Base-by-base conservation (phyloP, 53 echinoderm and acorn worm species). In the Hippasteria phrygiana region DNA sequence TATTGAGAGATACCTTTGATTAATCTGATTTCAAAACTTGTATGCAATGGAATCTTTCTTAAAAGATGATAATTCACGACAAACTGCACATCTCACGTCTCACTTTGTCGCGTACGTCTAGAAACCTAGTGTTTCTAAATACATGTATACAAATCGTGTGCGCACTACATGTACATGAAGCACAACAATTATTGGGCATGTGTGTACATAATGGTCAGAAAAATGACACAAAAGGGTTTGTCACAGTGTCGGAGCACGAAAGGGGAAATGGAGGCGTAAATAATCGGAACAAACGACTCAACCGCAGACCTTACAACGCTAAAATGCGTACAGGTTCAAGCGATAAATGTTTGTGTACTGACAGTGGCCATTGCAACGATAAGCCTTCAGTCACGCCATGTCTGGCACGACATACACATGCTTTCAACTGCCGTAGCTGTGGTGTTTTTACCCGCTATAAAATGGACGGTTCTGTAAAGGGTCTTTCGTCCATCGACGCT, bases 391-490 rank as follows among this genome's bases (percentile, higher is more conserved):
- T 74, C 88, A 88, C 74, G 63, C 88, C 88, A 77, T 46, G 71
- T 64, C 71, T 32, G 26, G 59, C 54, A 69, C 72, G 28, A 79
- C 17, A 54, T 69, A 55, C 31, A 29, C 89, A 80, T 53, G 42
- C 43, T 17, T 75, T 80, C 22, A 62, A 63, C 89, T 34, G 54
- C 35, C 80, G 65, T 55, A 42, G 53, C 47, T 40, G 40, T 3
- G 17, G 46, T 28, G 41, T 26, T 81, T 88, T 79, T 78, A 90
- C 90, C 90, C 74, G 74, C 73, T 63, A 90, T 55, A 74, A 90
- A 90, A 90, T 90, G 90, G 90, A 90, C 50, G 90, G 81, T 71
- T 82, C 90, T 81, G 59, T 18, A 27, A 56, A 80, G 59, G 90
- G 72, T 73, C 35, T 62, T n/a, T 39, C 56, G 81, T 50, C 43